Base-by-base conservation (phyloP, 2,113 vertebrate species). In the Theropithecus gelada region DNA sequence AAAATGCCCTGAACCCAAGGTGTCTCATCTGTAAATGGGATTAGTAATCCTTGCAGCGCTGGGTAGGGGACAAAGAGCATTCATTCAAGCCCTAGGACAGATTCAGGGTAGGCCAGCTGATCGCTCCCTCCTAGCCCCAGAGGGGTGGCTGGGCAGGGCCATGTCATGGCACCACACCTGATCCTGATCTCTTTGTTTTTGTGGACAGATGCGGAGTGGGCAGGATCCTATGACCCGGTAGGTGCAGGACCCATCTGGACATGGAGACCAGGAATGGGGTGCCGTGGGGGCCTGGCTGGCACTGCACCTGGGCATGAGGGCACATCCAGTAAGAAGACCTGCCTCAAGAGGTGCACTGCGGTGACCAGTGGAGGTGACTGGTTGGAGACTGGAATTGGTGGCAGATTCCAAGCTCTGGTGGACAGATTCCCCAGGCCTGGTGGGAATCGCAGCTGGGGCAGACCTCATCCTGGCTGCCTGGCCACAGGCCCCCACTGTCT, bases 201-300 rank as follows among this genome's bases (percentile, higher is more conserved):
- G 8, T 72, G 94, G 83, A 93, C 98, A 98, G 97, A 84, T 97
- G 43, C 5, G 1, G 81, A 88, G 32, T 40, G 18, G 73, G 78
- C 72, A 86, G 82, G 64, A 86, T 45, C 40, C 91, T 45, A 5
- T 52, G 89, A 14, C 68, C 64, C 25, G 4, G 50, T 73, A 66
- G 10, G 17, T 72, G 52, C 72, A n/a, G 68, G 94, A 72, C 23
- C 25, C 80, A 52, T 81, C 88, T 81, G 72, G 73, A 55, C 83
- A 72, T 66, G 87, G 88, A 64, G 50, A 73, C 64, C 22, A 25
- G 43, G 43, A 80, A 48, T 30, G 30, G 73, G 80, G 20, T 76
- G 57, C 45, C n/a, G 8, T 1, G 66, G 70, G 80, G 27, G 3
- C 61, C 68, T 57, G 80, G 20, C 66, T 76, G 64, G 57, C 66